A percentile compares a stretch with the other conserved stretches of the same genome.
phyloP scores from a whole-genome alignment of 2,888 invertebrate genomes.

The Idaea dimidiata region DNA sequence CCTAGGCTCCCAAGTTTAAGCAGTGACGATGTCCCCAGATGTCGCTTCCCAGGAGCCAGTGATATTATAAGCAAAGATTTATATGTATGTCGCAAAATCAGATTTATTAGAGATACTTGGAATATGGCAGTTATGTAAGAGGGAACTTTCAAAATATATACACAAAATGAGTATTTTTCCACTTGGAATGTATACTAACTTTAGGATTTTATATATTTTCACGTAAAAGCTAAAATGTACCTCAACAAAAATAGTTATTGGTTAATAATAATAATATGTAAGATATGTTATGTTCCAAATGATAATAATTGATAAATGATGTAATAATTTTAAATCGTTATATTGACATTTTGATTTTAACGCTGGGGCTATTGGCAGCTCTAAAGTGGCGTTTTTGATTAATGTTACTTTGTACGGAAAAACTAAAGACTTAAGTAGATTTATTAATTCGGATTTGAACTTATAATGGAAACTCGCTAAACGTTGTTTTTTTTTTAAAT shows the following conservation, averaged over 20 bases:
- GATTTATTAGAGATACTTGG: not conserved
- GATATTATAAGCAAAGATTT: constrained; percentile 31
- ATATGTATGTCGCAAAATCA: not conserved
- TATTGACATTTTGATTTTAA: not conserved
- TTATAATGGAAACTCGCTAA: not conserved
- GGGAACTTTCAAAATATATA: not conserved
- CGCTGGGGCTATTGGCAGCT: not conserved
- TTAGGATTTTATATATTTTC: constrained; percentile 23
- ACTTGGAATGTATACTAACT: constrained; percentile 52
- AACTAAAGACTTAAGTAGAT: constrained; percentile 5
- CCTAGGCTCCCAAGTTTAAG: too few species aligned
- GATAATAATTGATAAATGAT: constrained; percentile 14
- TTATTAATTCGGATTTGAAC: not conserved
- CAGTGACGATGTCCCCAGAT: too few species aligned
- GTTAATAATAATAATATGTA: constrained; percentile 33
- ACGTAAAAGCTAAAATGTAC: constrained; percentile 35
- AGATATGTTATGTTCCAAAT: constrained; percentile 29
- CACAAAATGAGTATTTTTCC: constrained; percentile 7
- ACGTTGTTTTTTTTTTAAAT: not conserved
- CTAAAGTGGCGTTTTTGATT: not conserved
- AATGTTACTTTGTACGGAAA: constrained; percentile 2
- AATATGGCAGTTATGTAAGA: not conserved
- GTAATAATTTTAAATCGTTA: constrained; percentile 13
- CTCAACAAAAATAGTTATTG: constrained; percentile 33
- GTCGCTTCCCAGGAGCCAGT: too few species aligned